Percentiles rank a stretch among this genome's conserved stretches.
Evolutionary conservation across 2,888 invertebrate species (phyloP).

Genomic region (Latrodectus hesperus): DNA sequence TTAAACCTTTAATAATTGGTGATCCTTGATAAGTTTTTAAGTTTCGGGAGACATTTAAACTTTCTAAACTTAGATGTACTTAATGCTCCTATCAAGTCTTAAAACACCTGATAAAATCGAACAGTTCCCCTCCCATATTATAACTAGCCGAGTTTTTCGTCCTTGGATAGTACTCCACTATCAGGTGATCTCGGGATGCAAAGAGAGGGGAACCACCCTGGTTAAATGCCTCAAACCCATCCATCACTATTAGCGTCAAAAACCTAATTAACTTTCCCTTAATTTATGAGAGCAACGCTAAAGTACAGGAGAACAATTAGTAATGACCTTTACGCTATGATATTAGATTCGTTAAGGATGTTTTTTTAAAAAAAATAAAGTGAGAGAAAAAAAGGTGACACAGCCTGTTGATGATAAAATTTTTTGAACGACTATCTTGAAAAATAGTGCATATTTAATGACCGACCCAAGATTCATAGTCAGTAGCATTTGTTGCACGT

Average conservation of each 20-base stretch:
- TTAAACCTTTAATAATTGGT: too few relatives aligned
- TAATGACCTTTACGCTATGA: conserved; percentile 38
- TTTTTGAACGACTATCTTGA: background rate
- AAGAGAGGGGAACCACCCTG: conserved; percentile 48
- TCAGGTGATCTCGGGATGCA: conserved; percentile 37
- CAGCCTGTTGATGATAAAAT: conserved; percentile 28
- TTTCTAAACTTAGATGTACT: background rate
- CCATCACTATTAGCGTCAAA: conserved; percentile 63
- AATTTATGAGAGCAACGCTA: conserved; percentile 28
- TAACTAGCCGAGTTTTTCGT: conserved; percentile 30
- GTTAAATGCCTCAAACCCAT: conserved; percentile 44
- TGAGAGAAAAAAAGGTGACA: background rate
- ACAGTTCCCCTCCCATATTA: background rate
- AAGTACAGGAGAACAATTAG: conserved; percentile 46
- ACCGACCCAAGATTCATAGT: too few relatives aligned
- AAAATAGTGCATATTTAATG: background rate
- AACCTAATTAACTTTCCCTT: conserved; percentile 62
- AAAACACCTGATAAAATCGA: conserved; percentile 33
- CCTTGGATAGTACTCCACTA: conserved; percentile 40
- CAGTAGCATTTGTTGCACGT: too few relatives aligned
- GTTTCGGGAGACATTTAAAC: too few relatives aligned
- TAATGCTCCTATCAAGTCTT: background rate
- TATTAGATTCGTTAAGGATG: background rate
- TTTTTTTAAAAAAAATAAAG: background rate
- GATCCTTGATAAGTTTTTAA: too few relatives aligned